Percentiles rank a stretch among this genome's conserved stretches.
phyloP scores from a whole-genome alignment of 2,113 vertebrate species.

The Sander vitreus region DNA sequence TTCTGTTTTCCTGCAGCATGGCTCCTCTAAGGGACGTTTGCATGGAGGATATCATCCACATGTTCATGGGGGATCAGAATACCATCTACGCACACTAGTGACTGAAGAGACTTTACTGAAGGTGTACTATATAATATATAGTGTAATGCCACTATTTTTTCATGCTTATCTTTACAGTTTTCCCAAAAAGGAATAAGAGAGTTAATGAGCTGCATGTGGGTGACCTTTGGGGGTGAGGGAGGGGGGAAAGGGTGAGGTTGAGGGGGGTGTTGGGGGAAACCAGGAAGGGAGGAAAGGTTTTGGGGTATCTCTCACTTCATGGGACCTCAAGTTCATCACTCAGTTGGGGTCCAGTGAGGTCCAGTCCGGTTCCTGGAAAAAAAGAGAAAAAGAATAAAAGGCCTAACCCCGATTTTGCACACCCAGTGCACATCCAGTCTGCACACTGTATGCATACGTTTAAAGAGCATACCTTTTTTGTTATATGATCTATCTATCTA shows the following conservation, averaged over 20 bases:
- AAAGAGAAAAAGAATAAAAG: background rate
- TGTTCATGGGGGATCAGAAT: slow-evolving; percentile 12
- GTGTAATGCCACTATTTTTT: background rate
- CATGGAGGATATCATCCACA: background rate
- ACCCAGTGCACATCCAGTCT: too few relatives aligned
- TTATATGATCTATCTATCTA: too few relatives aligned
- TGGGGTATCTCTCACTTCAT: slow-evolving; percentile 20
- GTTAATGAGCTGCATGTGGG: slow-evolving; percentile 56
- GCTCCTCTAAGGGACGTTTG: slow-evolving; percentile 25
- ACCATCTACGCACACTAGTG: too few relatives aligned
- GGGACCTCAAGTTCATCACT: slow-evolving; percentile 45
- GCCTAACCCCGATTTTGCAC: too few relatives aligned
- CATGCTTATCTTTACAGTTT: slow-evolving; percentile 19
- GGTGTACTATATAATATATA: background rate
- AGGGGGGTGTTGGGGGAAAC: background rate
- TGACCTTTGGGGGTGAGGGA: slow-evolving; percentile 21
- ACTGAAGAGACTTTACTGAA: background rate
- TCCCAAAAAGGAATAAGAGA: slow-evolving; percentile 7
- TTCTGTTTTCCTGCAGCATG: slow-evolving; percentile 54
- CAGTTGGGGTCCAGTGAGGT: background rate
- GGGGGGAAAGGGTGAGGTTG: background rate
- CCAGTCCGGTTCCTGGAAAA: background rate
- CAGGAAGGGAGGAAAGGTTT: background rate
- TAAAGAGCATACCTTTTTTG: too few relatives aligned
- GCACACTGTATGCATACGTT: too few relatives aligned